Evolutionary conservation across 2,888 invertebrate genomes (phyloP), one percentile per base, ranked within the genome.

Genomic region (Dolichomitus sp.): DNA sequence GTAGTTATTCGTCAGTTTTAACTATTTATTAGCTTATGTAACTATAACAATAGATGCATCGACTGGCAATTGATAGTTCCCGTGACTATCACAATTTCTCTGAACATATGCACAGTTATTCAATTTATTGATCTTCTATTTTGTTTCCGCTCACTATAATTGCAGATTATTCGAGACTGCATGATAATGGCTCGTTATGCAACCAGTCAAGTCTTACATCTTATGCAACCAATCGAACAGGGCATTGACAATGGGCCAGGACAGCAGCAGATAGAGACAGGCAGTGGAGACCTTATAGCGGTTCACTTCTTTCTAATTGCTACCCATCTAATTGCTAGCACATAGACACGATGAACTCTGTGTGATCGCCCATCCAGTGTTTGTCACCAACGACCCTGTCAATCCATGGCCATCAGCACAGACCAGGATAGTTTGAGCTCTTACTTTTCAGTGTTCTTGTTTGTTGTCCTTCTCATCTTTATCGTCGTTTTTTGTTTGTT

Each of bases 391-490:
- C 65, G 48, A 66, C 48, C 48, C 30, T 48, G 30, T 66, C 65
- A 66, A 14, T 30, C 30, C 27, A 30, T 69, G 54, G 40, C 52
- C 54, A 5, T 14, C 52, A 14, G 9, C 37, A 19, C 30, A 11
- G 7, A 50, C 50, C 50, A 1, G 33, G 37, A 17, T 50, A 12
- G 30, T 68, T 40, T 37, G 2, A 14, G n/a, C 48, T 65, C 30
- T 65, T 65, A 11, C 33, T 66, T 66, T 66, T 68, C 50, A 9
- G 65, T 52, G 68, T 19, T 68, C 63, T 78, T 52, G n/a, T 54
- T 52, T 72, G 66, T 70, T 70, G 52, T 78, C 27, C 70, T 73
- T 75, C 50, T 70, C 61, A 57, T 77, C 59, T 50, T 59, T 40
- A 30, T 27, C 40, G 30, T 81, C 57, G 50, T 37, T 70, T 57